Conservation (phyloP, 2,113 vertebrate species). For the Alethe castanea region DNA sequence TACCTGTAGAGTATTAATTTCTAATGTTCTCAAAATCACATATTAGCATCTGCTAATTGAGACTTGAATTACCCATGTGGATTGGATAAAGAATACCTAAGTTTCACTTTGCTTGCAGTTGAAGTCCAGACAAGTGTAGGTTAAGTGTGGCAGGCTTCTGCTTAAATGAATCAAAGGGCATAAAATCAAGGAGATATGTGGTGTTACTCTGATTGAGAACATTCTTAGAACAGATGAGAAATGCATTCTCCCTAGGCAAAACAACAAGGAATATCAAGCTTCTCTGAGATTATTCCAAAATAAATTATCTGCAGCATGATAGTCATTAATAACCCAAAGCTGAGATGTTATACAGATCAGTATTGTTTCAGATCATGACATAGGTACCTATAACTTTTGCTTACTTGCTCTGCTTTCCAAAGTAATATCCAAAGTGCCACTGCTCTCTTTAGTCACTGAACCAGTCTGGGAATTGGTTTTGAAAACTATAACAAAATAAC, state of each 20-base stretch:
- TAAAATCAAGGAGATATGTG: background rate
- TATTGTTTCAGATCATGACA: background rate
- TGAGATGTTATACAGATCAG: background rate
- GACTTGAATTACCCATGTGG: background rate
- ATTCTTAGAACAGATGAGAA: background rate
- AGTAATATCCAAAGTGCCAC: background rate
- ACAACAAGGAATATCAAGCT: background rate
- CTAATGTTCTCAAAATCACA: background rate
- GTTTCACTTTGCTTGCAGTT: background rate
- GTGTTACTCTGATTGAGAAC: background rate
- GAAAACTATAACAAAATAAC: background rate
- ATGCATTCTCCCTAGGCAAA: background rate
- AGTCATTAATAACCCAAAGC: background rate
- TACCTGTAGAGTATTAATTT: background rate
- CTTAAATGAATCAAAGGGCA: background rate
- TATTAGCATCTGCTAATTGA: background rate
- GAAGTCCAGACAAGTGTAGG: background rate
- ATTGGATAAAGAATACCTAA: background rate
- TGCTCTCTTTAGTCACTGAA: background rate
- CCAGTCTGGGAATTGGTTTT: background rate
- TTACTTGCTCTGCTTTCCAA: background rate
- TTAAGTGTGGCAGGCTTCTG: background rate
- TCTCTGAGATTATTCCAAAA: background rate
- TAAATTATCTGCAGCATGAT: background rate
- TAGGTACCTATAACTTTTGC: background rate